Base-by-base conservation (phyloP, 2,797 vertebrate genomes). In the Paedocypris micromegethes region DNA sequence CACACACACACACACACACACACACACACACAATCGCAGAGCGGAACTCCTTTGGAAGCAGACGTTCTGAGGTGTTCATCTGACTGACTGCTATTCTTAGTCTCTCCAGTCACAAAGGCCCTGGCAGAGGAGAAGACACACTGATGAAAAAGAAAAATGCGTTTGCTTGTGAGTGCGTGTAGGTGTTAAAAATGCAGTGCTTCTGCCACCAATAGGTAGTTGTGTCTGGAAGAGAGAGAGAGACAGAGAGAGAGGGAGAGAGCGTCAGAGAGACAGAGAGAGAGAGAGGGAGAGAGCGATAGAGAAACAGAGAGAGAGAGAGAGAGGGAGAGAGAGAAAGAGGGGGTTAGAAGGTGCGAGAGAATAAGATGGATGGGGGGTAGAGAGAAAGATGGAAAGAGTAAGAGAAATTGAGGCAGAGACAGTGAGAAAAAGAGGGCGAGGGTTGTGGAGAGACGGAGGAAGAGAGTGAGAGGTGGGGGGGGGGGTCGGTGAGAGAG, bases 21-120 rank as follows among this genome's bases (percentile, higher is more conserved):
- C n/a, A n/a, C 50, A 55, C 52, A 56, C 41, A 58, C 49, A 64
- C 5, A 23, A 23, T 23, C 23, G 9, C 49, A 42, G 52, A 47
- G 67, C 8, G 42, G 63, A 74, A 61, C 72, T 74, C 67, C 63
- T 70, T 65, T 57, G 54, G 64, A 60, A 55, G 51, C 62, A 74
- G 63, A 52, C 58, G 37, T 66, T 70, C 53, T 66, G 66, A 74
- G 66, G 67, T 70, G 67, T 62, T 76, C 72, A 76, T 68, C 70
- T 73, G 71, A 73, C 59, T 70, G 71, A 73, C 58, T 66, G 67
- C 75, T 76, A 73, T 76, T 76, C 75, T 76, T 70, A 65, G 58
- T 64, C 64, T 52, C 46, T 53, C 46, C 61, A 38, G 57, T 70
- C 58, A 66, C 61, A 59, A 64, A 70, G 72, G 64, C 62, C 43